Evolutionary conservation across 2,797 vertebrate species (phyloP).

Genomic region (Leucoraja ocellata): DNA sequence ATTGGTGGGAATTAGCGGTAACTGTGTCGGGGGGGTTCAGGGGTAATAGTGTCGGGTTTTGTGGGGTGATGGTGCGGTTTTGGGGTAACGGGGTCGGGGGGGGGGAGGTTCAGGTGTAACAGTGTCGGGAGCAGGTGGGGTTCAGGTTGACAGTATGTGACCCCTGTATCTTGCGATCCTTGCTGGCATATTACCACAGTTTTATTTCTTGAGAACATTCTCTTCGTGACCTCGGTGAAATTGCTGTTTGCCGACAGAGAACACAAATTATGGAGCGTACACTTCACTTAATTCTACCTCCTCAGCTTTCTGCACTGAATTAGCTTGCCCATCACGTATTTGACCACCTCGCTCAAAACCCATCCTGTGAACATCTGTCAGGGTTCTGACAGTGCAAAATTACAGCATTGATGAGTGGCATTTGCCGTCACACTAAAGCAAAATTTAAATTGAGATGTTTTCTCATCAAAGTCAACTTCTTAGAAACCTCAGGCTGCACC

Average conservation of each 20-base stretch:
- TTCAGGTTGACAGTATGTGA: too few species aligned
- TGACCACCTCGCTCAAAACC: background rate
- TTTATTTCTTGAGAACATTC: background rate
- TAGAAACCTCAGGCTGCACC: background rate
- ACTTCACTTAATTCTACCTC: background rate
- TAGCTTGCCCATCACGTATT: background rate
- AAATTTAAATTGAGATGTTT: background rate
- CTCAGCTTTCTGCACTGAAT: background rate
- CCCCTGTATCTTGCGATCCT: background rate
- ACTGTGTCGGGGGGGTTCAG: too few species aligned
- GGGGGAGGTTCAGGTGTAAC: too few species aligned
- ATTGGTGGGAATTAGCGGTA: too few species aligned
- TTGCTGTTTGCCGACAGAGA: background rate
- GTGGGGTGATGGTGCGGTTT: too few species aligned
- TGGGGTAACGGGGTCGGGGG: too few species aligned
- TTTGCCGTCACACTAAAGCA: background rate
- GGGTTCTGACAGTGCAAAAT: background rate
- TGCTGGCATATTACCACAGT: background rate
- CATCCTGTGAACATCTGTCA: background rate
- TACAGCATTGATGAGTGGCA: slow-evolving; percentile 9
- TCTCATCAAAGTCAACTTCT: background rate
- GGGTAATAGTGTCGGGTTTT: too few species aligned
- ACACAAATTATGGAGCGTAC: background rate
- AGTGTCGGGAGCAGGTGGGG: too few species aligned
- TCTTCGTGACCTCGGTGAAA: background rate